Evolutionary conservation across 30 jellyfish, hydroid and myxozoan genomes (phyloP), one percentile per base, ranked within the genome.

Genomic region (Haliclystus octoradiatus): DNA sequence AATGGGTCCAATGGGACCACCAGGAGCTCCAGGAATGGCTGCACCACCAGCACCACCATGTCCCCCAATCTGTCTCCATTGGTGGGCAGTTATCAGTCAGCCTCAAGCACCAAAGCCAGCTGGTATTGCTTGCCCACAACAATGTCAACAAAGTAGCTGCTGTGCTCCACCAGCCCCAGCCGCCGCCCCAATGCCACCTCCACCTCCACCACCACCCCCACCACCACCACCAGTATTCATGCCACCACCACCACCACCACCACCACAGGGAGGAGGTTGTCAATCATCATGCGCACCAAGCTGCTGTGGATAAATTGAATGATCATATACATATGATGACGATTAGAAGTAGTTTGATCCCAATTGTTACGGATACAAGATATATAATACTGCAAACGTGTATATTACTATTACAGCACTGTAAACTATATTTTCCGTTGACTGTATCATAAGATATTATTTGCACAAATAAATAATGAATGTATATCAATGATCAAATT

Each of bases 211-310:
- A 64, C 73, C 26, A 29, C 19, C 31, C 66, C 12, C 12, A 7
- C 26, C 31, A 23, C 73, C 73, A 2, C 53, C 65, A 22, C 53
- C 73, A 22, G 73, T 65, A 22, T 19, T 19, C 57, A 19, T 40
- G 49, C 96, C 97, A 30, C 97, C 97, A 65, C 92, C 92, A 50
- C 88, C 94, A 13, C 95, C 57, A 9, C 57, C 57, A 5, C 57
- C 57, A 40, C 57, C 57, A 40, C 57, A 9, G 19, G 57, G 14
- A 5, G 57, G 57, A 5, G 57, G 57, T 19, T 40, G 57, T 40
- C 14, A 19, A 19, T 19, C 9, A 19, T 19, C 57, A 5, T 40
- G 57, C 19, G 57, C 14, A 40, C 57, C 57, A 9, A 19, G n/a
- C n/a, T 40, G 57, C 57, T 40, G 57, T 40, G 57, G 57, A 40